A percentile compares a stretch with the other conserved stretches of the same genome.
Evolutionary conservation across 2,888 invertebrate genomes (phyloP).

Genomic region (Epinotia brunnichana): DNA sequence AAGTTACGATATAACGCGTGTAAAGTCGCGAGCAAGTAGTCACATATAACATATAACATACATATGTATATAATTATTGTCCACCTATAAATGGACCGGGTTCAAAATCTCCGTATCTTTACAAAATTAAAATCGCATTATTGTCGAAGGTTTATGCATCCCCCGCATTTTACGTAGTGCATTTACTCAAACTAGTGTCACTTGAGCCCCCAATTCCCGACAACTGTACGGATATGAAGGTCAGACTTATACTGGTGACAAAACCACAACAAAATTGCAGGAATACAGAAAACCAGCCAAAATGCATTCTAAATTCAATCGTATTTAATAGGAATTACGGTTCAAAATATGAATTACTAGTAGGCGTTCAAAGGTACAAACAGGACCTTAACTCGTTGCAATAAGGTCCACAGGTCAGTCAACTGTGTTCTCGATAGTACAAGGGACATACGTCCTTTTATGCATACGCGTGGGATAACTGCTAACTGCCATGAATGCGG

Average conservation of each 20-base stretch:
- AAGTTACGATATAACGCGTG: no score
- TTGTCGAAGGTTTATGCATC: not conserved
- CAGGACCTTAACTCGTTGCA: not conserved
- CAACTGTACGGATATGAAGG: not conserved
- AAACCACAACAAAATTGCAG: not conserved
- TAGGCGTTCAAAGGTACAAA: not conserved
- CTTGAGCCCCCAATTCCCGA: not conserved
- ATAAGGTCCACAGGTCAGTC: not conserved
- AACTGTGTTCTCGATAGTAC: not conserved
- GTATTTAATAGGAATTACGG: not conserved
- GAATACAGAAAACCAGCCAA: not conserved
- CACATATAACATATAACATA: no score
- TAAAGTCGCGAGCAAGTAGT: no score
- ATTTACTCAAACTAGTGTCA: no score
- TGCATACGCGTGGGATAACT: not conserved
- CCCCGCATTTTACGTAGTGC: no score
- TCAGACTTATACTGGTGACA: not conserved
- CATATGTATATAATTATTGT: not conserved
- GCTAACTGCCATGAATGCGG: slow-evolving; percentile 12
- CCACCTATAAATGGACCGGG: not conserved
- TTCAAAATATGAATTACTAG: not conserved
- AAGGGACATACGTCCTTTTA: not conserved
- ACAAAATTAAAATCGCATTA: not conserved
- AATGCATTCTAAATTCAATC: not conserved
- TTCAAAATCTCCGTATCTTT: not conserved